Evolutionary conservation across 2,888 invertebrate species (phyloP).

Genomic region (Harpagoxenus sublaevis): DNA sequence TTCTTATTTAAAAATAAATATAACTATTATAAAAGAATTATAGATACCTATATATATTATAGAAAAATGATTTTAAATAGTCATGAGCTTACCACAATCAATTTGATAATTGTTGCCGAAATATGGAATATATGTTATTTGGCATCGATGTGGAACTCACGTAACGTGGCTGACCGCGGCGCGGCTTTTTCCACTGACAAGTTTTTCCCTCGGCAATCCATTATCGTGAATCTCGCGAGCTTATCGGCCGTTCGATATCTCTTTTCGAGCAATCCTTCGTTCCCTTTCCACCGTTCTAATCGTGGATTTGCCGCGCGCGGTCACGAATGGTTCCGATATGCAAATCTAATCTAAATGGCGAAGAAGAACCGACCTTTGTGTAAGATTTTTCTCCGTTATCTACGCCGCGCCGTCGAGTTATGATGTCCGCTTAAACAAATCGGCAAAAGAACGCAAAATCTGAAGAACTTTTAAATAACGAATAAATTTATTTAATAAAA

Average conservation of each 20-base stretch:
- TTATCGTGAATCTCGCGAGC: constrained; percentile 48
- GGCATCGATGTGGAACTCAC: background rate
- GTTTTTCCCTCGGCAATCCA: background rate
- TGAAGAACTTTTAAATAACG: background rate
- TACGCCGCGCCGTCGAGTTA: background rate
- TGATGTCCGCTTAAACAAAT: background rate
- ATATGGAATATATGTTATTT: background rate
- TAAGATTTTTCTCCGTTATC: constrained; percentile 11
- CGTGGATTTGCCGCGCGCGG: constrained; percentile 48
- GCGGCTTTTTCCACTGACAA: constrained; percentile 17
- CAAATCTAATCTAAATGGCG: constrained; percentile 56
- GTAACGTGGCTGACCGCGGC: background rate
- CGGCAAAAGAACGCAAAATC: background rate
- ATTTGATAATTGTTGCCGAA: background rate
- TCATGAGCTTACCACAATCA: too few relatives aligned
- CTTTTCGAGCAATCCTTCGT: constrained; percentile 24
- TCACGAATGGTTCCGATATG: constrained; percentile 52
- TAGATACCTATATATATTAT: too few relatives aligned
- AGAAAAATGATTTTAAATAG: too few relatives aligned
- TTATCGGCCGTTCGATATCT: constrained; percentile 41
- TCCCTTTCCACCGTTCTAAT: constrained; percentile 21
- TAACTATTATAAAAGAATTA: too few relatives aligned
- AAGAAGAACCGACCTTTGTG: constrained; percentile 27
- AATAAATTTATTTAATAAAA: background rate
- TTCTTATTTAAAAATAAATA: too few relatives aligned